Evolutionary conservation across 2,797 vertebrate genomes (phyloP).

Genomic region (Hippopotamyrus pictus): DNA sequence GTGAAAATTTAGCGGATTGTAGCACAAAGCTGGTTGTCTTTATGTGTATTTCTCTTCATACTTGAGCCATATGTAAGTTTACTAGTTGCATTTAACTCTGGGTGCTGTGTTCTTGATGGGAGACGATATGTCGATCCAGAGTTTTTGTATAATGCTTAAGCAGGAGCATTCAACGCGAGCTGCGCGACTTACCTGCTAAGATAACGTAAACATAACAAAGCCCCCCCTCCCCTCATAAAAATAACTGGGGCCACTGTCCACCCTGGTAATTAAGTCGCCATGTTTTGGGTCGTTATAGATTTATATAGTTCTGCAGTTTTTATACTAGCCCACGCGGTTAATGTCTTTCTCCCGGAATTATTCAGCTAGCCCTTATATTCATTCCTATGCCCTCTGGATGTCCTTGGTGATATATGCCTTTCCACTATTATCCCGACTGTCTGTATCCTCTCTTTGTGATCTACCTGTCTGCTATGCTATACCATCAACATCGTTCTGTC

Average conservation of each 20-base stretch:
- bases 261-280: background rate
- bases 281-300: background rate
- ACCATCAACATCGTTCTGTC: background rate
- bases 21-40: background rate
- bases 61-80: background rate
- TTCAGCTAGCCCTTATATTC: background rate
- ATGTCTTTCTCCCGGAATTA: background rate
- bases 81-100: background rate
- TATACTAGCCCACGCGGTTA: background rate
- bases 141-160: background rate
- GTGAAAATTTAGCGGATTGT: background rate
- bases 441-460: background rate
- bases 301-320: background rate
- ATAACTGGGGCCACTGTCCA: background rate
- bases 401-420: background rate
- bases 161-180: background rate
- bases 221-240: background rate
- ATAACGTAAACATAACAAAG: background rate
- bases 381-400: background rate
- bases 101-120: background rate
- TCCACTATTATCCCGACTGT: background rate
- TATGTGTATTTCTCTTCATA: background rate
- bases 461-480: constrained; percentile 17
- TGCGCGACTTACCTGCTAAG: background rate
- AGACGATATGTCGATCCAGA: background rate